Evolutionary conservation across 1,140 invertebrate genomes (phyloP).

Genomic region (Caenorhabditis remanei): DNA sequence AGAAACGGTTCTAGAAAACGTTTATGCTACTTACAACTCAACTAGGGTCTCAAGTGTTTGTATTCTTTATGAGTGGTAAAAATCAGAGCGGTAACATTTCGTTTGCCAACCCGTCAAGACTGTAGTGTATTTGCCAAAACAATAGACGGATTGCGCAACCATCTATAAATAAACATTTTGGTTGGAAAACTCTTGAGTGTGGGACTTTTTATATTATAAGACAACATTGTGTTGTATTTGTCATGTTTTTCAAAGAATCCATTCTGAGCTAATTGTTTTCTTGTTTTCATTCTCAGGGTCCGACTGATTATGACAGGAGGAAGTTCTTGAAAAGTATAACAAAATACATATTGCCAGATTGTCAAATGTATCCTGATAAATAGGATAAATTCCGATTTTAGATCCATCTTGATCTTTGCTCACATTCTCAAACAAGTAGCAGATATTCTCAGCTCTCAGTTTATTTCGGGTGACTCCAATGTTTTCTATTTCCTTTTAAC

Average conservation of each 20-base stretch:
- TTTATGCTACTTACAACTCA: conserved; percentile 23
- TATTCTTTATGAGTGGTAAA: conserved; percentile 23
- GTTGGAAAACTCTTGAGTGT: background rate
- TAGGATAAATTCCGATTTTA: background rate
- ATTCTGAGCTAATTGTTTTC: background rate
- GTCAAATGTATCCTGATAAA: too few relatives aligned
- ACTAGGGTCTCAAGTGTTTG: conserved; percentile 32
- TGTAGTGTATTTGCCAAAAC: conserved; percentile 42
- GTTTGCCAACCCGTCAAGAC: conserved; percentile 50
- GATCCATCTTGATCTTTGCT: background rate
- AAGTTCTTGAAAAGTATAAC: background rate
- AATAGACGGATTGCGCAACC: conserved; percentile 48
- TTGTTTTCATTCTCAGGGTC: conserved; percentile 13
- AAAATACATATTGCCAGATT: background rate
- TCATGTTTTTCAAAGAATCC: background rate
- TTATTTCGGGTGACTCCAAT: conserved; percentile 12
- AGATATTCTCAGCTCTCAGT: background rate
- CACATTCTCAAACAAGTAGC: background rate
- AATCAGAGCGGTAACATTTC: conserved; percentile 2
- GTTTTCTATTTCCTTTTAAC: conserved; percentile 16
- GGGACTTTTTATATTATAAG: background rate
- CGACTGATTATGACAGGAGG: conserved; percentile 24
- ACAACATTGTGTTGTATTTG: conserved; percentile 37
- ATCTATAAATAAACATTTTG: conserved; percentile 35
- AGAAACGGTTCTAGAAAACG: background rate